phyloP scores from a whole-genome alignment of 2,113 vertebrate species.

The Carettochelys insculpta region DNA sequence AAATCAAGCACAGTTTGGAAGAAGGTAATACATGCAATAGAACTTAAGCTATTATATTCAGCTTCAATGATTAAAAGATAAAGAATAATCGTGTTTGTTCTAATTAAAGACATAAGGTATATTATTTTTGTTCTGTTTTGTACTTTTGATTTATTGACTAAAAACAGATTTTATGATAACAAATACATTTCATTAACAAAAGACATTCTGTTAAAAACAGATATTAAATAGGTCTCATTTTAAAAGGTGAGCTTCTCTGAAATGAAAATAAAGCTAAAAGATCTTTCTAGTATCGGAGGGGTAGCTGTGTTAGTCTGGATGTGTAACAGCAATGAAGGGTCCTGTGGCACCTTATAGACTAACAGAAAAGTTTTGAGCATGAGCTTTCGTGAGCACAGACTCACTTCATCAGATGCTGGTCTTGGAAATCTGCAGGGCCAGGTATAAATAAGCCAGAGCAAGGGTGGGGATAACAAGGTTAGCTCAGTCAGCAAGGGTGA shows the following conservation, averaged over 20 bases:
- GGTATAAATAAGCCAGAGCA: no score
- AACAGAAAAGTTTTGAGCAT: no score
- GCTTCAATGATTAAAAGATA: conserved; percentile 58
- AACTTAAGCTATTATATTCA: conserved; percentile 31
- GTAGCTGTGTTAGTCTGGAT: no score
- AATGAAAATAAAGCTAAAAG: neutral
- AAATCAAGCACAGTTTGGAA: conserved; percentile 28
- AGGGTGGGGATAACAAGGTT: no score
- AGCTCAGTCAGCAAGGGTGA: no score
- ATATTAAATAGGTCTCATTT: neutral
- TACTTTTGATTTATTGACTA: conserved; percentile 25
- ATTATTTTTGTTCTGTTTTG: conserved; percentile 7
- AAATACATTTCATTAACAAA: neutral
- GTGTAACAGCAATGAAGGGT: no score
- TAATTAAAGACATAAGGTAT: conserved; percentile 50
- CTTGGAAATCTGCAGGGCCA: no score
- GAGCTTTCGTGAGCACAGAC: no score
- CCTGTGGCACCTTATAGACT: no score
- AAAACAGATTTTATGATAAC: neutral
- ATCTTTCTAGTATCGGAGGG: no score
- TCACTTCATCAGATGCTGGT: no score
- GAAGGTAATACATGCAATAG: conserved; percentile 20
- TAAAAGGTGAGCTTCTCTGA: neutral
- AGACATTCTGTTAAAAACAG: neutral
- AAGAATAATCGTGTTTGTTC: conserved; percentile 27